Percentiles rank a stretch among this genome's conserved stretches.
These are phyloP conservation scores for Saccostrea glomerata DNA, from an alignment of 1,140 invertebrate genomes.

Conservation along the genomic window DNA sequence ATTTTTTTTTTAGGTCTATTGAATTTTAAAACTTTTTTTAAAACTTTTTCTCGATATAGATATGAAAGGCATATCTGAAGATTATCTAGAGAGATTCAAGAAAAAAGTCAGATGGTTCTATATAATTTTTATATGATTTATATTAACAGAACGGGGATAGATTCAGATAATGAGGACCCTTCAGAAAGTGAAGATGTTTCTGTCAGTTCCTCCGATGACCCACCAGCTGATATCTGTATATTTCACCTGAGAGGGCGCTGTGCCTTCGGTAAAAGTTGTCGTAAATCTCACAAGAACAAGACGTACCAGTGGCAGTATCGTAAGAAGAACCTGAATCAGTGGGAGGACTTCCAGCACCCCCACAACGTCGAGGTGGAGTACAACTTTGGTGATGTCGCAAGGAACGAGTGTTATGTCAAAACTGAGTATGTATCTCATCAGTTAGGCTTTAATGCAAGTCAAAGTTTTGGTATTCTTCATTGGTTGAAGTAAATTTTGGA, in stretches of 20 bases:
- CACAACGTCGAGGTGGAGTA: constrained; percentile 46
- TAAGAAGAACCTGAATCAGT: constrained; percentile 38
- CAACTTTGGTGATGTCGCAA: constrained; percentile 44
- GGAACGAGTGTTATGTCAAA: constrained; percentile 41
- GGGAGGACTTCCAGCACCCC: constrained; percentile 45
- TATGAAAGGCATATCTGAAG: too few relatives aligned
- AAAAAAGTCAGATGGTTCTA: neutral
- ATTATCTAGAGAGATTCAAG: neutral
- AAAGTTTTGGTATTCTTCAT: too few relatives aligned
- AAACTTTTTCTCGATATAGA: too few relatives aligned
- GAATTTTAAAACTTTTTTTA: too few relatives aligned
- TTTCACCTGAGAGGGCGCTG: constrained; percentile 54
- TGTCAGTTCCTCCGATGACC: neutral
- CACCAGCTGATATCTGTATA: constrained; percentile 53
- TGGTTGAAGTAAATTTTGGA: too few relatives aligned
- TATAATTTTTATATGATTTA: neutral
- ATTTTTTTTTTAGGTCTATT: too few relatives aligned
- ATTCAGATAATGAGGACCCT: constrained; percentile 35
- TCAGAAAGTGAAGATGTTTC: neutral
- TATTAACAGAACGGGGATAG: constrained; percentile 6
- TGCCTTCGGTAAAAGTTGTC: constrained; percentile 52
- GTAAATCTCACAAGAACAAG: constrained; percentile 44
- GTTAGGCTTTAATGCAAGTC: too few relatives aligned
- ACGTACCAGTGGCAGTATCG: constrained; percentile 59
- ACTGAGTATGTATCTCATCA: constrained; percentile 25